Conservation (phyloP, 2,888 invertebrate species). For the Cotesia congregata region DNA sequence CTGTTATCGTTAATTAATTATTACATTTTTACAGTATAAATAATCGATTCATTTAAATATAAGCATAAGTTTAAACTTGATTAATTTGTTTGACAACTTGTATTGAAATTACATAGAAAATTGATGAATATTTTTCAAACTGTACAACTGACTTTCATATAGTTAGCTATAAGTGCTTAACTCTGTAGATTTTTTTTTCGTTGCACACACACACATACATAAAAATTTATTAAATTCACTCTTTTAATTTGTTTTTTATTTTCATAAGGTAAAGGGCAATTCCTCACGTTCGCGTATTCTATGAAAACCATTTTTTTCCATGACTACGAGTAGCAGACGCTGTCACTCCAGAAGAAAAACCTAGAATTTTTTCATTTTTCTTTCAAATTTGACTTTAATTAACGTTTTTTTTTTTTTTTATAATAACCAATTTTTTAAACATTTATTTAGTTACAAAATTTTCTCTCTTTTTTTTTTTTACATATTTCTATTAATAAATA, state of each 20-base stretch:
- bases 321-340: conserved; percentile 58
- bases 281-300: conserved; percentile 63
- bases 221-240: conserved; percentile 11
- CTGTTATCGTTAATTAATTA: conserved; percentile 47
- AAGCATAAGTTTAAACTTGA: not conserved
- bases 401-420: conserved; percentile 20
- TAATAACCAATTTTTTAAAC: conserved; percentile 7
- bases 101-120: not conserved
- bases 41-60: conserved; percentile 19
- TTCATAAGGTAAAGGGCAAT: conserved; percentile 59
- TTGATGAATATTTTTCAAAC: not conserved
- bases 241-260: conserved; percentile 28
- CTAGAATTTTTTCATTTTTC: conserved; percentile 36
- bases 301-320: conserved; percentile 48
- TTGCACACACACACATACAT: conserved; percentile 44
- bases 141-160: conserved; percentile 29
- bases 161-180: conserved; percentile 27
- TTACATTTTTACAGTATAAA: not conserved
- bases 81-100: conserved; percentile 11
- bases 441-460: not conserved
- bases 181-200: conserved; percentile 18
- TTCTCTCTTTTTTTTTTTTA: conserved; percentile 18
- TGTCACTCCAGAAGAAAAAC: conserved; percentile 61
- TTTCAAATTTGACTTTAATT: conserved; percentile 23
- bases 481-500: conserved; percentile 11